Conservation (phyloP, 1,140 invertebrate genomes). For the Branchinecta lindahli region DNA sequence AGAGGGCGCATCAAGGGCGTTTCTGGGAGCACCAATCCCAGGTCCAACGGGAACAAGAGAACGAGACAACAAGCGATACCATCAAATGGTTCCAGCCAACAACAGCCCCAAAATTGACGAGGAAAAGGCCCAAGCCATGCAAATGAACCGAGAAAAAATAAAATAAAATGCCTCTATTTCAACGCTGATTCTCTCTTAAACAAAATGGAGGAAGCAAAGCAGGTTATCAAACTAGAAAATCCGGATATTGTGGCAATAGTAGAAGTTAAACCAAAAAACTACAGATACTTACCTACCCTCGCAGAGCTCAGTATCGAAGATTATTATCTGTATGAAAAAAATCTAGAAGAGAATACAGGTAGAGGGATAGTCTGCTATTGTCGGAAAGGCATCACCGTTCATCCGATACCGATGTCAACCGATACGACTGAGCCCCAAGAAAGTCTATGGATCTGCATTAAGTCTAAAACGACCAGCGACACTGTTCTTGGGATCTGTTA, state of each 20-base stretch:
- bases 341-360: background rate
- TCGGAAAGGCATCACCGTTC: background rate
- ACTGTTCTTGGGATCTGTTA: too few relatives aligned
- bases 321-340: background rate
- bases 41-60: too few relatives aligned
- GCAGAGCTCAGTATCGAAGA: background rate
- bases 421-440: background rate
- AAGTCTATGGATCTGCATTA: too few relatives aligned
- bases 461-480: too few relatives aligned
- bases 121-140: too few relatives aligned
- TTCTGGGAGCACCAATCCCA: too few relatives aligned
- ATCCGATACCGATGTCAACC: background rate
- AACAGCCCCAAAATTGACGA: too few relatives aligned
- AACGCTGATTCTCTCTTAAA: slow-evolving; percentile 6
- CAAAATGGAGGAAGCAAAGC: slow-evolving; percentile 9
- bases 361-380: background rate
- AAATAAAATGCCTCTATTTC: slow-evolving; percentile 8
- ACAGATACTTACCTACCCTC: background rate
- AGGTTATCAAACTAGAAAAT: background rate
- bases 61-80: too few relatives aligned
- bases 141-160: too few relatives aligned
- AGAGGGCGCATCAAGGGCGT: too few relatives aligned
- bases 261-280: slow-evolving; percentile 10
- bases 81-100: too few relatives aligned
- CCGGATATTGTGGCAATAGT: background rate